Conservation (phyloP, 2,113 vertebrate species). For the Rutilus rutilus region DNA sequence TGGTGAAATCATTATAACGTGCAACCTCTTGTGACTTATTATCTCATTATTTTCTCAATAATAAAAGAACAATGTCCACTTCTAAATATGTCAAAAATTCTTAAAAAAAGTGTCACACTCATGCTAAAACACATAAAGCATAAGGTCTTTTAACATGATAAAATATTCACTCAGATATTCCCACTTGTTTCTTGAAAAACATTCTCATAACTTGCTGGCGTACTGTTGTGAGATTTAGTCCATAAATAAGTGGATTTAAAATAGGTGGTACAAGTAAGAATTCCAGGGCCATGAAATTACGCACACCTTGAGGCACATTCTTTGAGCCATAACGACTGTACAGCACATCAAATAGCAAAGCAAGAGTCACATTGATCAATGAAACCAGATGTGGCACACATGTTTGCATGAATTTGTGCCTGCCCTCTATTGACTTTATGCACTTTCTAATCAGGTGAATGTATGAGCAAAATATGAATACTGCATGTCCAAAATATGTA, state of each 20-base stretch:
- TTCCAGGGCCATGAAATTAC: conserved; percentile 48
- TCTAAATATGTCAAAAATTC: too few species aligned
- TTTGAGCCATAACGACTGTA: conserved; percentile 47
- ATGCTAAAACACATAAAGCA: background rate
- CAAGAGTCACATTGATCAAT: conserved; percentile 44
- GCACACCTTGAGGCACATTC: conserved; percentile 31
- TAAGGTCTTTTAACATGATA: background rate
- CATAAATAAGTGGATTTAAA: conserved; percentile 55
- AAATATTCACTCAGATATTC: background rate
- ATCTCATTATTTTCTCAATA: background rate
- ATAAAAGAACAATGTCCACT: background rate
- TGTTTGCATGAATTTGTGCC: conserved; percentile 52
- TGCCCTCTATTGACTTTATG: conserved; percentile 42
- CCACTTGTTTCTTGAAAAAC: conserved; percentile 14
- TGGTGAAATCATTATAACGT: background rate
- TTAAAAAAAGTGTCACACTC: background rate
- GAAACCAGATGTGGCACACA: conserved; percentile 53
- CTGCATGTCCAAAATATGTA: conserved; percentile 49
- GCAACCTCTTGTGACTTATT: background rate
- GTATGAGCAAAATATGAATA: conserved; percentile 54
- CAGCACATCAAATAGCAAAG: conserved; percentile 47
- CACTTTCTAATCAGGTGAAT: conserved; percentile 47
- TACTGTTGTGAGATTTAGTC: conserved; percentile 44
- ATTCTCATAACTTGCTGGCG: conserved; percentile 23
- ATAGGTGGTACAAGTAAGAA: conserved; percentile 48